Conservation (phyloP, 2,888 invertebrate genomes). For the Acrocera orbiculus region DNA sequence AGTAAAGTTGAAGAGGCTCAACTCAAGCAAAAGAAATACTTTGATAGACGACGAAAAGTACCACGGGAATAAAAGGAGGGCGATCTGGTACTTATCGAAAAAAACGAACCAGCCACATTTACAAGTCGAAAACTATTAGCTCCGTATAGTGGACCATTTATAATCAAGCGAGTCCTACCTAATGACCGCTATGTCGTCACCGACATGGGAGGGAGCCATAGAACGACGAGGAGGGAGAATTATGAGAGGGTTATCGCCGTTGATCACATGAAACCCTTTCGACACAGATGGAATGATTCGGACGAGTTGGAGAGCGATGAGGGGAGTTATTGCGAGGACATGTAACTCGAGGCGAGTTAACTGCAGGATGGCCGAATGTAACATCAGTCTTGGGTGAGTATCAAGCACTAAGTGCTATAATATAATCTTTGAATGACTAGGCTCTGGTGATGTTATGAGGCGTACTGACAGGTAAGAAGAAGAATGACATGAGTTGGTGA, state of each 20-base stretch:
- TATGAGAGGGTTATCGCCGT: neutral
- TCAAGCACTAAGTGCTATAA: too few species aligned
- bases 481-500: too few species aligned
- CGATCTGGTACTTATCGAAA: constrained; percentile 15
- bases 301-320: too few species aligned
- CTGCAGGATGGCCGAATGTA: neutral
- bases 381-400: too few species aligned
- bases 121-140: constrained; percentile 15
- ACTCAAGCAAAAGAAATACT: neutral
- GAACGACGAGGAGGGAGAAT: neutral
- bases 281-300: too few species aligned
- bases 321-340: neutral
- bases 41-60: constrained; percentile 6
- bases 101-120: constrained; percentile 12
- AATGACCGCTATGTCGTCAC: neutral
- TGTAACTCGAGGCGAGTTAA: neutral
- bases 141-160: constrained; percentile 16
- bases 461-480: too few species aligned
- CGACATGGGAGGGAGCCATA: neutral
- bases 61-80: constrained; percentile 9
- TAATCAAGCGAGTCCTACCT: constrained; percentile 6
- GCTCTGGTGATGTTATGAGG: too few species aligned
- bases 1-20: neutral
- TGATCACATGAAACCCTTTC: neutral
- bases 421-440: too few species aligned